Base-by-base conservation (phyloP, 2,113 vertebrate genomes). In the Sebastes schlegelii region DNA sequence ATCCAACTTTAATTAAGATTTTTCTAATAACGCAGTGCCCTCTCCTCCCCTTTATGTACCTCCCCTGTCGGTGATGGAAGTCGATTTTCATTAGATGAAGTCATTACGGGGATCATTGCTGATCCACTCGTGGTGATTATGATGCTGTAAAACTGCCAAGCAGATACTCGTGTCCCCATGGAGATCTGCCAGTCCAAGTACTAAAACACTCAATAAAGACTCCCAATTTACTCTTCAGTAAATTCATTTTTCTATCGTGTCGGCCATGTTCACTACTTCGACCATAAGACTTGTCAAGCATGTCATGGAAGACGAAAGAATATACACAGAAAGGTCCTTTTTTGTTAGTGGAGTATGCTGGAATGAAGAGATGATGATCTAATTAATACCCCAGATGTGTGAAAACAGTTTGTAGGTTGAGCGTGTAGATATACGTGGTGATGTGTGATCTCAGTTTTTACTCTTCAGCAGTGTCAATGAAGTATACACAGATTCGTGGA, bases 311-410 rank as follows among this genome's bases (percentile, higher is more conserved):
- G 19, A 45, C 6, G 49, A 51, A 49, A 3, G 34, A 34, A 34
- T 34, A 34, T 34, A 34, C 34, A 34, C 0, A 34, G 34, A 34
- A 34, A 0, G 19, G 21, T 9, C 4, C 23, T 45, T 26, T 12
- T 54, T 12, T 54, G 17, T 74, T 61, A 16, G 40, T 10, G 1
- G 77, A 66, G n/a, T 13, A 8, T 51, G 52, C 16, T 60, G 40
- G n/a, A 68, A 62, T 34, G 26, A 13, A 71, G 21, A 62, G 11
- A 46, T 2, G 4, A 5, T 8, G 6, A 0, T 46, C 26, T 51
- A 8, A 67, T 86, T 46, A 65, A 71, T 73, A 80, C 42, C 34
- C 21, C 21, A 1, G 54, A 40, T 26, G 57, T 66, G 73, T 54
- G 52, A 19, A 49, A 49, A 13, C 9, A 12, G 52, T 54, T 16